Evolutionary conservation across 2,113 vertebrate genomes (phyloP), one percentile per base, ranked within the genome.

Genomic region (Suricata suricatta): DNA sequence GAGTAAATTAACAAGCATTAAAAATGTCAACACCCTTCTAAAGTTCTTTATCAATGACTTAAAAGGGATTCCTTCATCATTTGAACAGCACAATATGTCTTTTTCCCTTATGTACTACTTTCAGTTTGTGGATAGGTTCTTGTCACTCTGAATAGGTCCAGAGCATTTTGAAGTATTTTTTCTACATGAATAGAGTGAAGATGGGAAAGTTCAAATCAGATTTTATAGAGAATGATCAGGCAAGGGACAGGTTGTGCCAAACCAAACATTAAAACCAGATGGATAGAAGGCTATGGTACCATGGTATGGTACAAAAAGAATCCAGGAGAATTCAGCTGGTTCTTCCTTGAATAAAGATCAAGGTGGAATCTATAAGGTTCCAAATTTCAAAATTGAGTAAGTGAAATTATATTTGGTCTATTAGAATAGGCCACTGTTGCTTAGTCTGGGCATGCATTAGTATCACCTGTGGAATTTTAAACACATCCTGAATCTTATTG

Each of bases 21-120:
- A 90, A 90, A 93, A 93, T 83, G 19, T 96, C 84, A 89, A 47
- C 86, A 33, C 54, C 31, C 35, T 71, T 80, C 31, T 84, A 76
- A 96, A 88, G 27, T 91, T 84, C 72, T 88, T 96, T 94, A 77
- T 66, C 72, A 90, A 38, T 35, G 69, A 74, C 66, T 64, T 88
- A 68, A 90, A 86, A 94, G 79, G 44, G 38, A 90, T 79, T 88
- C 29, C 63, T 91, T n/a, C 41, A 60, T 93, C 66, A 85, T 86
- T 93, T 54, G 31, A 92, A 60, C 14, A 19, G 25, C 0, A 0
- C 1, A 71, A 17, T 66, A 64, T 64, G 52, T 64, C 47, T 94
- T 80, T 63, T 44, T 83, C n/a, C 63, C 5, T 63, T 90, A 35
- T 35, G 63, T 41, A 27, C 21, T 15, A 27, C 50, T 95, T 91